Base-by-base conservation (phyloP, 37 sponge, comb jelly and placozoan species). In the Petrosia ficiformis region DNA sequence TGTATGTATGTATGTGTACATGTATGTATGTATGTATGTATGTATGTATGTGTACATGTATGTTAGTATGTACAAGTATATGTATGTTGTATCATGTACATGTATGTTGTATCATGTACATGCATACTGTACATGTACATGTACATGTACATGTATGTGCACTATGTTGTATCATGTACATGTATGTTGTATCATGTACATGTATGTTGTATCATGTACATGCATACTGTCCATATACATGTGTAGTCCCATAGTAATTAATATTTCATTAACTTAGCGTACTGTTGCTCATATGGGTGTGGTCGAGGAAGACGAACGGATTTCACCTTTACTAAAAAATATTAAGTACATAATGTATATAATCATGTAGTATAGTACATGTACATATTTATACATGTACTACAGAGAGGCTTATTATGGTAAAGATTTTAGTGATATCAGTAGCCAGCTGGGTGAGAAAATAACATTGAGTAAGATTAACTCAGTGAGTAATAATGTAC, bases 221-320 rank as follows among this genome's bases (percentile, higher is more conserved):
- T n/a, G n/a, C n/a, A n/a, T n/a, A n/a, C n/a, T n/a, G n/a, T n/a
- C n/a, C n/a, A n/a, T n/a, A n/a, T 29, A 69, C 24, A 54, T 14
- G 2, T 24, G 8, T 38, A 10, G 16, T 21, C 8, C 24, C 2
- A 40, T 34, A 30, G 2, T 68, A 28, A 57, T 37, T 39, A 24
- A 3, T 57, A 25, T 4, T 0, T 48, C 11, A 24, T 36, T 42
- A 30, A 44, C 74, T 36, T 32, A 41, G 33, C 65, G 32, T 28
- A 68, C 70, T 36, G 70, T 36, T 14, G 22, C 86, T 31, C 65
- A 86, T 26, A 83, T 95, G 30, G 74, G 79, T 31, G 67, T 75
- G n/a, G 70, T 95, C 28, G 90, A 89, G 39, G 90, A 95, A 34
- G 96, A 95, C 70, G 93, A 95, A 64, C 63, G 96, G 42, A 75